A percentile compares a stretch with the other conserved stretches of the same genome.
Evolutionary conservation across 2,888 invertebrate species (phyloP).

Genomic region (Tetragnatha montana): DNA sequence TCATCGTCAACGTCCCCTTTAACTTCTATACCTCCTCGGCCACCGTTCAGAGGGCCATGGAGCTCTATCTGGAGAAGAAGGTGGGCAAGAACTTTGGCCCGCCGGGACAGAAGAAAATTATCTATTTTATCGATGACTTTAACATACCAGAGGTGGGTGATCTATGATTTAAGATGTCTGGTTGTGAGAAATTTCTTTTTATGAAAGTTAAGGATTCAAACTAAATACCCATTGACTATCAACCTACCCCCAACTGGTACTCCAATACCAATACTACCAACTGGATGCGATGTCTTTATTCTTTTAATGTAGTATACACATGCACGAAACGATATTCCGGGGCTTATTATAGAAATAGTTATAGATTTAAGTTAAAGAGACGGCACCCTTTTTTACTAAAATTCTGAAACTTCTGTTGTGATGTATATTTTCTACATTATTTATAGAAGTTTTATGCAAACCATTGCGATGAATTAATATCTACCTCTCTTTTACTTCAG

Average conservation of each 20-base stretch:
- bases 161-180: no score
- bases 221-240: no score
- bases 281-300: no score
- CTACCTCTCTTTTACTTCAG: slow-evolving; percentile 74
- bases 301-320: no score
- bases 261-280: neutral
- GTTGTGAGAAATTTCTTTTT: no score
- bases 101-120: slow-evolving; percentile 92
- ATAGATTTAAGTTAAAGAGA: no score
- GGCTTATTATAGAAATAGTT: no score
- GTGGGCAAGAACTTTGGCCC: slow-evolving; percentile 97
- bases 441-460: neutral
- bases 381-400: neutral
- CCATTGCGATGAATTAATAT: neutral
- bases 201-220: no score
- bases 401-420: neutral
- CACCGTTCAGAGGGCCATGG: slow-evolving; percentile 93
- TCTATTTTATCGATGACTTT: slow-evolving; percentile 98
- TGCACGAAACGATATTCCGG: no score
- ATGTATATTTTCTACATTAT: neutral
- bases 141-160: slow-evolving; percentile 93
- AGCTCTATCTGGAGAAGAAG: slow-evolving; percentile 96
- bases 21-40: slow-evolving; percentile 97
- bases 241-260: neutral
- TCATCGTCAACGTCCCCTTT: slow-evolving; percentile 93